Conservation (phyloP, 2,113 vertebrate species). For the Vulpes vulpes region DNA sequence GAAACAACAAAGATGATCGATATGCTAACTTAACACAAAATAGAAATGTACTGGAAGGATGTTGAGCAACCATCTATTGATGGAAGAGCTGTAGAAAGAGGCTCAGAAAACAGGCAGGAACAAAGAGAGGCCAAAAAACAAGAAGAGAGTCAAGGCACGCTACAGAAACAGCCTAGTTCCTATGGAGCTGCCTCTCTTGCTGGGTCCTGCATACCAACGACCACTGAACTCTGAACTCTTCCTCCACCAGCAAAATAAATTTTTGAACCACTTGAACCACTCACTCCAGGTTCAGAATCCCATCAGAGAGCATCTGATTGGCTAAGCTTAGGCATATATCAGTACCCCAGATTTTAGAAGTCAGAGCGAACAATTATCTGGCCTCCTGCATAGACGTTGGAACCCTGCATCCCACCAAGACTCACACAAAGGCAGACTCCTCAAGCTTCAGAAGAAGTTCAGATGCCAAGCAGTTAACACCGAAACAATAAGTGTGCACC, state of each 20-base stretch:
- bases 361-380: neutral
- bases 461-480: neutral
- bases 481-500: neutral
- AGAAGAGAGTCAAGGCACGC: neutral
- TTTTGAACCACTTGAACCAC: neutral
- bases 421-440: neutral
- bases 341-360: neutral
- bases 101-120: neutral
- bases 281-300: neutral
- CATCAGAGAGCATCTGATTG: neutral
- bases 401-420: neutral
- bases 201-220: rapidly evolving
- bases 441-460: neutral
- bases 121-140: neutral
- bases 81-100: neutral
- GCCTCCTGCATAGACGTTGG: neutral
- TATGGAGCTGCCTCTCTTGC: neutral
- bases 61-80: neutral
- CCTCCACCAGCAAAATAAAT: neutral
- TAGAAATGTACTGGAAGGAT: neutral
- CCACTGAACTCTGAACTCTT: neutral
- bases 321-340: neutral
- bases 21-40: neutral
- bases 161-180: neutral
- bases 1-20: neutral